Evolutionary conservation across 2,113 vertebrate genomes (phyloP), one percentile per base, ranked within the genome.

Genomic region (Myxocyprinus asiaticus): DNA sequence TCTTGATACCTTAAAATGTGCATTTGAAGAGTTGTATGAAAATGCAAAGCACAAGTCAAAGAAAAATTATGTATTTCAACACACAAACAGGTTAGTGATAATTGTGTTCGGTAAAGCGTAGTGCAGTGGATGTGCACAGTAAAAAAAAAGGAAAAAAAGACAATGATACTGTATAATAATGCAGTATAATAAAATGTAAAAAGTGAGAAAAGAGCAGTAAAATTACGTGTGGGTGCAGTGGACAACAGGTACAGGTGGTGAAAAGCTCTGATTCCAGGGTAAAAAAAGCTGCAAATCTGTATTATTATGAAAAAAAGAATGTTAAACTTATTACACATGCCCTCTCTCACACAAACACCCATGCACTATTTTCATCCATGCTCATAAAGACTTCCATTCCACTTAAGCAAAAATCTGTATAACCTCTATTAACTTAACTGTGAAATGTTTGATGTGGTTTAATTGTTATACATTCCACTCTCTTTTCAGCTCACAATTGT

Each of bases 1-100:
- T 73, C 71, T 12, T 48, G 62, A 73, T 73, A 33, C 56, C 7
- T 47, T 62, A 62, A 45, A 74, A 63, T 74, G 71, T 74, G 48
- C 11, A 63, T 74, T 33, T 63, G 45, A 61, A 50, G 11, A 50
- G 5, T 33, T 33, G 22, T 33, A 33, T 33, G 22, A 33, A 33
- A 33, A 61, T 61, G 56, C 47, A 73, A 47, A 61, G 11, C 58
- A 74, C 45, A 74, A 3, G 44, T 45, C n/a, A 44, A 1, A 33
- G 22, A 33, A 1, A 7, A 3, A 50, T 74, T 58, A 2, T 50
- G 44, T 62, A 12, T 48, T 48, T 3, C 10, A 6, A 42, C 4
- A 33, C 62, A 44, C 12, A 45, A 14, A 33, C 22, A 33, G 22
- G 22, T 3, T 33, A 33, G 1, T 1, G 22, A 33, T 33, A 33